phyloP scores from a whole-genome alignment of 30 jellyfish, hydroid and myxozoan genomes.

The Hydractinia symbiolongicarpus region DNA sequence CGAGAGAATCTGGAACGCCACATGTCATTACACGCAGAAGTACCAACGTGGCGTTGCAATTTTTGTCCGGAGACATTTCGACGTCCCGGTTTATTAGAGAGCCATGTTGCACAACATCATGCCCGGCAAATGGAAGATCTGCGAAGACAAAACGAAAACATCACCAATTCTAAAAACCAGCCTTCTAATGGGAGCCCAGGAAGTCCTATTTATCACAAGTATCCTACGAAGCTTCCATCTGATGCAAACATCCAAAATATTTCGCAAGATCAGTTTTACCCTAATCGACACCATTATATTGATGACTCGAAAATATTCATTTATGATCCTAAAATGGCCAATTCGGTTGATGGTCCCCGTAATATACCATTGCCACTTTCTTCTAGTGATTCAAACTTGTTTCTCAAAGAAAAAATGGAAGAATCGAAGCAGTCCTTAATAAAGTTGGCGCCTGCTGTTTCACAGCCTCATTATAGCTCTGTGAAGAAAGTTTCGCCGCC shows the following conservation, averaged over 20 bases:
- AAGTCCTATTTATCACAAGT: conserved; percentile 5
- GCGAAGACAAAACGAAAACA: background rate
- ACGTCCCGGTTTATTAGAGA: conserved; percentile 3
- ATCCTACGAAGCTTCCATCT: too few relatives aligned
- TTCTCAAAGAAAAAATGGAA: background rate
- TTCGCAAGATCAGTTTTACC: background rate
- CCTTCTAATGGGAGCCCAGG: background rate
- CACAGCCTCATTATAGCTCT: conserved; percentile 7
- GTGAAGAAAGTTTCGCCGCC: background rate
- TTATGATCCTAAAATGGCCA: conserved; percentile 4
- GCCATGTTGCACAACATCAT: conserved; percentile 22
- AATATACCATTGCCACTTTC: background rate
- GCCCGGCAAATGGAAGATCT: background rate
- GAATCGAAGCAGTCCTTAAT: background rate
- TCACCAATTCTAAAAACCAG: background rate
- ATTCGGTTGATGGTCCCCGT: background rate
- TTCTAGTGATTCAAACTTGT: background rate
- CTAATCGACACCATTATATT: conserved; percentile 14
- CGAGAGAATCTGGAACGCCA: conserved; percentile 24
- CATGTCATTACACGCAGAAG: conserved; percentile 24
- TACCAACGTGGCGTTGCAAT: conserved; percentile 24
- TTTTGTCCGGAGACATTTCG: conserved; percentile 19
- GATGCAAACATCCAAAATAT: background rate
- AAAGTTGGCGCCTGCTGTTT: conserved; percentile 5
- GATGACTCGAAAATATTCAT: conserved; percentile 2